These are phyloP conservation scores for Caenorhabditis becei DNA, from an alignment of 2,888 invertebrate genomes.

Conservation along the genomic window DNA sequence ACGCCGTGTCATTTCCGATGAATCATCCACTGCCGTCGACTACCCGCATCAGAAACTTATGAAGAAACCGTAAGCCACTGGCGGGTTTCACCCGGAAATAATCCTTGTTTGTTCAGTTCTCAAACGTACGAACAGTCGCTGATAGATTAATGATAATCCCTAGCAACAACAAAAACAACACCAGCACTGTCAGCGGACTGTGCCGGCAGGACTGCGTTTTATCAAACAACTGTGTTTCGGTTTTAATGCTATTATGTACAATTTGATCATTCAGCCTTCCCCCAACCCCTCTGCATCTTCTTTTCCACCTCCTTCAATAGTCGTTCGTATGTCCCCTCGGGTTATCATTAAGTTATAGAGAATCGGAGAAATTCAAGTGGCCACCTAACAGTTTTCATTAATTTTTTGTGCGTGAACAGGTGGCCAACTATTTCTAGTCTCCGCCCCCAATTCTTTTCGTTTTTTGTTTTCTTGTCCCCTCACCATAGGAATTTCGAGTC, in stretches of 20 bases:
- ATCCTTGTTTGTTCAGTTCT: slow-evolving; percentile 57
- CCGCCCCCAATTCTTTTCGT: not conserved
- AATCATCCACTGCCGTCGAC: slow-evolving; percentile 38
- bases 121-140: slow-evolving; percentile 58
- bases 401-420: not conserved
- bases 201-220: slow-evolving; percentile 19
- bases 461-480: not conserved
- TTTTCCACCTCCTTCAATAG: not conserved
- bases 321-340: slow-evolving; percentile 6
- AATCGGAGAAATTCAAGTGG: too few relatives aligned
- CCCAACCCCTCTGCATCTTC: not conserved
- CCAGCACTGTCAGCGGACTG: slow-evolving; percentile 10
- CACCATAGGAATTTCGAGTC: not conserved
- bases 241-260: slow-evolving; percentile 59
- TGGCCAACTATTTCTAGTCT: slow-evolving; percentile 15
- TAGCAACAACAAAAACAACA: slow-evolving; percentile 52
- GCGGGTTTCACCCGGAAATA: slow-evolving; percentile 17
- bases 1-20: slow-evolving; percentile 51
- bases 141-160: slow-evolving; percentile 58
- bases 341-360: not conserved
- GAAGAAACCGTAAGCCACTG: slow-evolving; percentile 52
- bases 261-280: slow-evolving; percentile 33
- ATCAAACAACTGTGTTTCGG: slow-evolving; percentile 25
- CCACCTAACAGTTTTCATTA: not conserved
- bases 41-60: slow-evolving; percentile 51